Base-by-base conservation (phyloP, 2,797 vertebrate genomes). In the Echeneis naucrates region DNA sequence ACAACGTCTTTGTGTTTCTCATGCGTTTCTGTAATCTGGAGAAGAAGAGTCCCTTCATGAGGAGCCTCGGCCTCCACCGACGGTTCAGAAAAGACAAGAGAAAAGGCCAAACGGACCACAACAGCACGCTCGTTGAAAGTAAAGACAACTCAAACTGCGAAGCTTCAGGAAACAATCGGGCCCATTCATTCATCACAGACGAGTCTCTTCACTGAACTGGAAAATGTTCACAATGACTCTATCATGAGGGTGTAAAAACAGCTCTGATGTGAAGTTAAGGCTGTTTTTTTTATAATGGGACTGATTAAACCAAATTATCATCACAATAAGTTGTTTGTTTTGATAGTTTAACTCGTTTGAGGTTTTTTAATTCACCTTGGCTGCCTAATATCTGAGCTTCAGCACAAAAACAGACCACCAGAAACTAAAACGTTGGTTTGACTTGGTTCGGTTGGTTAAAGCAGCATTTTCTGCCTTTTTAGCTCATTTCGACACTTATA, bases 101-200 rank as follows among this genome's bases (percentile, higher is more conserved):
- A 77, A 55, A 63, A 51, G 65, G 54, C 64, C 74, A 71, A 73
- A 82, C 71, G 58, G 82, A 45, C 68, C 78, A 84, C 71, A 82
- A 82, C 66, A 16, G 67, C 64, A 52, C 64, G 16, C 74, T 30
- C 84, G 78, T 81, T 81, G n/a, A 57, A 26, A 78, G 78, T 19
- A 47, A 80, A 83, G 78, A 59, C 69, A 16, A 66, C 26, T 65
- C 21, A 64, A 59, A 35, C 71, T 11, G 64, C 64, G 19, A 48
- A 55, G 35, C 56, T 55, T 48, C 77, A 35, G 38, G 71, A 67
- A 63, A 84, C 87, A 87, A 74, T 67, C 44, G 16, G 74, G 52
- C 80, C 30, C 30, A 30, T 30, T 30, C 83, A 68, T 88, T 90
- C 77, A 86, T 81, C 57, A 8, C 58, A 26, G 55, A 37, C 19